phyloP scores from a whole-genome alignment of 2,888 invertebrate genomes.

The Drosophila cognata region DNA sequence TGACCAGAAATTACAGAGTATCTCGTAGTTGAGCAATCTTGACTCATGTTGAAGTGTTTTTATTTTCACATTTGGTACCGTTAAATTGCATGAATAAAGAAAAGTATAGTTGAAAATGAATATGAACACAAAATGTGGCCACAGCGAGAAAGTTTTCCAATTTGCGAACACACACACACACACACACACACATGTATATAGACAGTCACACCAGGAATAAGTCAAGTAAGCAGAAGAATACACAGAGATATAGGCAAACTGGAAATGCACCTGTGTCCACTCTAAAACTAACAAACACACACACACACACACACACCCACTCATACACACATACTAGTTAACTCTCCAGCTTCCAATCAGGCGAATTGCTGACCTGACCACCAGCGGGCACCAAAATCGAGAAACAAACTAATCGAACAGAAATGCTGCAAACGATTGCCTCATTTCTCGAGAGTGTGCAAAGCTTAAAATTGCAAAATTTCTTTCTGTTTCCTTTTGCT shows the following conservation, averaged over 20 bases:
- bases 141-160: constrained; percentile 69
- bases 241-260: constrained; percentile 36
- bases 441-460: constrained; percentile 74
- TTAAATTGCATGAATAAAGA: constrained; percentile 4
- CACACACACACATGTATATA: background rate
- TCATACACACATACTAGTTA: constrained; percentile 20
- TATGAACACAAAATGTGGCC: constrained; percentile 55
- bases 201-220: constrained; percentile 22
- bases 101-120: constrained; percentile 51
- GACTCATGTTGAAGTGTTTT: background rate
- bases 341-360: constrained; percentile 43
- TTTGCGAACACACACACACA: constrained; percentile 54
- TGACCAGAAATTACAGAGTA: background rate
- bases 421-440: constrained; percentile 67
- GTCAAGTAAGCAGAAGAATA: constrained; percentile 32
- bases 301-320: constrained; percentile 17
- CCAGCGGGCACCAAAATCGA: constrained; percentile 36
- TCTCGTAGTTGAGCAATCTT: background rate
- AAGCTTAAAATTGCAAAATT: constrained; percentile 62
- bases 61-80: background rate
- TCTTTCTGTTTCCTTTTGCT: constrained; percentile 4
- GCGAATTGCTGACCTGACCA: constrained; percentile 49
- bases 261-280: constrained; percentile 38
- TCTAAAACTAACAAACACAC: constrained; percentile 13
- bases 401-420: constrained; percentile 71